These are phyloP conservation scores for Porites evermanni DNA, from an alignment of 92 coral and sea anemone genomes.

Conservation along the genomic window DNA sequence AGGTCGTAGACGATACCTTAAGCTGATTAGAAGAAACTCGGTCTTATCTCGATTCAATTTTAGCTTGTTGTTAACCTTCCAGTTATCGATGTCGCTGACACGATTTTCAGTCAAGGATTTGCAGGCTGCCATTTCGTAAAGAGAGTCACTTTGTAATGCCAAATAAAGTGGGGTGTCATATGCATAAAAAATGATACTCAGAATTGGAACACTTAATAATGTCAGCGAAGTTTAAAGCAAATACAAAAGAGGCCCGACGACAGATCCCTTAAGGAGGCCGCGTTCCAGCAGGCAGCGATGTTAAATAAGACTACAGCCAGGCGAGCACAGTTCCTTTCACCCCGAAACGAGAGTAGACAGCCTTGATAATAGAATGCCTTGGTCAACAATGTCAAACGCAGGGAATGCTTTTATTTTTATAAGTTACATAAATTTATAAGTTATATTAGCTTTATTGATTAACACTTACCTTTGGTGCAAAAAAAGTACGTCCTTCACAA, in stretches of 20 bases:
- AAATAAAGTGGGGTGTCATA: constrained; percentile 10
- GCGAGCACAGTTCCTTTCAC: no score
- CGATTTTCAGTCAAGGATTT: constrained; percentile 2
- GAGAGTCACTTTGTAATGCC: constrained; percentile 27
- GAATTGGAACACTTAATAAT: constrained; percentile 27
- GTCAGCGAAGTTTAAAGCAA: constrained; percentile 35
- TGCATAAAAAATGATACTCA: constrained; percentile 15
- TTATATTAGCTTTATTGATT: neutral
- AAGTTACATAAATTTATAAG: neutral
- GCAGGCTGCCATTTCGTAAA: neutral
- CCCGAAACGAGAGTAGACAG: no score
- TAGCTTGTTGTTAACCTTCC: constrained; percentile 54
- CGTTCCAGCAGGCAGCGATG: no score
- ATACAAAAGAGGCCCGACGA: neutral
- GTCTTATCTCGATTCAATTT: constrained; percentile 54
- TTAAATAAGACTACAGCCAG: no score
- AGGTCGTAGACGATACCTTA: constrained; percentile 51
- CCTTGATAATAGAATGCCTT: no score
- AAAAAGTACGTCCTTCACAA: constrained; percentile 52
- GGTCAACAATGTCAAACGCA: no score
- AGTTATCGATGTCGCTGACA: constrained; percentile 26
- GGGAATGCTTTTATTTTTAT: no score
- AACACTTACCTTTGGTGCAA: constrained; percentile 75
- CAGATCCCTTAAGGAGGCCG: no score
- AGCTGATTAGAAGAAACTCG: constrained; percentile 25